Evolutionary conservation across 2,797 vertebrate species (phyloP).

Genomic region (Austrolebias charrua): DNA sequence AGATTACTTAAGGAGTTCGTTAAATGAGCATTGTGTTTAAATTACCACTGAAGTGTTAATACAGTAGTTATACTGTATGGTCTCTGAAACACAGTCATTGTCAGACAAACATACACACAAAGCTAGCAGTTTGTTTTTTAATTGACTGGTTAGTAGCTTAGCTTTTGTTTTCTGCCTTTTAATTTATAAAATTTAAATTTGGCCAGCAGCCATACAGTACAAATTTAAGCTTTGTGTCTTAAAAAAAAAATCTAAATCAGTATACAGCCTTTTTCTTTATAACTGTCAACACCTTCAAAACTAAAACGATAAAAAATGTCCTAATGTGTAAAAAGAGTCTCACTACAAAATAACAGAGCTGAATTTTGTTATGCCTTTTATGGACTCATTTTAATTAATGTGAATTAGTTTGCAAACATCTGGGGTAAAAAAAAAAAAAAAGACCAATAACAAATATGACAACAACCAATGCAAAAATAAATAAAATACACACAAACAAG

Average conservation of each 20-base stretch:
- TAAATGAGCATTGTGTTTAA: constrained; percentile 22
- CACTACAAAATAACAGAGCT: constrained; percentile 2
- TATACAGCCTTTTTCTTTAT: not conserved
- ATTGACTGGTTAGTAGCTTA: not conserved
- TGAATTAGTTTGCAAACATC: no score
- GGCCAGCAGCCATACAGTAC: constrained; percentile 1
- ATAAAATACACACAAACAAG: no score
- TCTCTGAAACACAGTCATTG: not conserved
- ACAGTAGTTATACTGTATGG: constrained; percentile 10
- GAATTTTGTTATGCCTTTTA: no score
- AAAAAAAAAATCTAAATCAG: no score
- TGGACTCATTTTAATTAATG: no score
- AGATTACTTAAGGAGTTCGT: constrained; percentile 21
- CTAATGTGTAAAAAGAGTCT: constrained; percentile 8
- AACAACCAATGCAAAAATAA: no score
- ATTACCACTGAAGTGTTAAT: constrained; percentile 4
- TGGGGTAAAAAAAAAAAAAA: no score
- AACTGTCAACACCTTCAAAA: no score
- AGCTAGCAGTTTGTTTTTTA: not conserved
- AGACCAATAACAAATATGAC: no score
- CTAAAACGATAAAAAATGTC: constrained; percentile 9
- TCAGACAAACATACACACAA: not conserved
- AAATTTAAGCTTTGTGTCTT: not conserved
- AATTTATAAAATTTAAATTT: constrained; percentile 12
- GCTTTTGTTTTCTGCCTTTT: constrained; percentile 6